Conservation (phyloP, 2,888 invertebrate species). For the Tenthredo distinguenda region DNA sequence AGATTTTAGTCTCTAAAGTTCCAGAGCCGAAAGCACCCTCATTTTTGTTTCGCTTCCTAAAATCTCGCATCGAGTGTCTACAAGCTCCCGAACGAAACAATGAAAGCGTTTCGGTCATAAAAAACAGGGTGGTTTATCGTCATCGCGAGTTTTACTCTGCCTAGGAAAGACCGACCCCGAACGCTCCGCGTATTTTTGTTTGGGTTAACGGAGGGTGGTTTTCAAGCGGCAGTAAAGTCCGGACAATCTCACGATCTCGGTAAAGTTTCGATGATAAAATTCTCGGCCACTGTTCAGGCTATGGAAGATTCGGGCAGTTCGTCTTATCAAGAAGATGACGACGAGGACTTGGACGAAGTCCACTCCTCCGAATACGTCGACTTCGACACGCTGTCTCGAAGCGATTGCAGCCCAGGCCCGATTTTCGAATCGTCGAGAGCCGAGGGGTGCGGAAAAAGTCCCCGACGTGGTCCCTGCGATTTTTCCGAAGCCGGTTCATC, state of each 20-base stretch:
- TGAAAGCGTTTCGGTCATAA: background rate
- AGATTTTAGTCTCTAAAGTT: background rate
- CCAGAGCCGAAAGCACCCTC: background rate
- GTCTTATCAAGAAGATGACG: conserved; percentile 20
- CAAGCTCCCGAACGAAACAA: background rate
- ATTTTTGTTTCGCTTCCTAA: background rate
- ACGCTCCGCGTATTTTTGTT: background rate
- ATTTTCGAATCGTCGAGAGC: background rate
- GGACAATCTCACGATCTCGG: background rate
- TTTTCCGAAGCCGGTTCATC: background rate
- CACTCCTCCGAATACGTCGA: conserved; percentile 10
- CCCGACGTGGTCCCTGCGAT: background rate
- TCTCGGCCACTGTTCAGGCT: background rate
- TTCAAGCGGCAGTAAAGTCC: background rate
- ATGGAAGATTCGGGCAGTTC: conserved; percentile 28
- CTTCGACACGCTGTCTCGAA: background rate
- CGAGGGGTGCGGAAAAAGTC: background rate
- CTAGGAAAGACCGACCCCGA: background rate
- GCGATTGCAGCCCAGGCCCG: background rate
- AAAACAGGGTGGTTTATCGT: background rate
- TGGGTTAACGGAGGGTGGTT: background rate
- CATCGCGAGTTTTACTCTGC: conserved; percentile 1
- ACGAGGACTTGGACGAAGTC: background rate
- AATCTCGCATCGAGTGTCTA: background rate
- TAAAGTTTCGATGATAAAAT: background rate